Percentiles rank a stretch among this genome's conserved stretches.
These are phyloP conservation scores for Elegia similella DNA, from an alignment of 2,888 invertebrate species.

Conservation along the genomic window DNA sequence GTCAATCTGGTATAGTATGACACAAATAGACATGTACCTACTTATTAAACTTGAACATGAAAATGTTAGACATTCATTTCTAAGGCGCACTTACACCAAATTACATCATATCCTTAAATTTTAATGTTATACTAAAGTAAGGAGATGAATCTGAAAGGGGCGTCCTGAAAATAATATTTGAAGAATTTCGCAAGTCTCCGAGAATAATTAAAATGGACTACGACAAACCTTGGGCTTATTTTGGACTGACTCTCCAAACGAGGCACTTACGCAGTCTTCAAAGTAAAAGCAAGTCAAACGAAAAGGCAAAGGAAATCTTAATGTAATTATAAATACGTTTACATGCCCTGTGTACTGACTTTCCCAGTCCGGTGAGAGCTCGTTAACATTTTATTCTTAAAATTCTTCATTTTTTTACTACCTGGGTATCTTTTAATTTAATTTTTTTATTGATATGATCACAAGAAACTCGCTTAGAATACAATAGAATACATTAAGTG, in stretches of 20 bases:
- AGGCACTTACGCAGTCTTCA: slow-evolving; percentile 35
- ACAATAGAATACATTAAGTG: no score
- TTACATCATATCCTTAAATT: not conserved
- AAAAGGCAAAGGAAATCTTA: slow-evolving; percentile 39
- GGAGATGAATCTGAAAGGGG: not conserved
- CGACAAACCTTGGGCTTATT: slow-evolving; percentile 36
- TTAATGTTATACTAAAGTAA: not conserved
- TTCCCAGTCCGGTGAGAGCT: not conserved
- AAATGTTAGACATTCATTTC: no score
- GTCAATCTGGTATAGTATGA: no score
- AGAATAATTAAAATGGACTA: slow-evolving; percentile 27
- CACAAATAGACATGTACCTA: no score
- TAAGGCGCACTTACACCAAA: not conserved
- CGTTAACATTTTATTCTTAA: not conserved
- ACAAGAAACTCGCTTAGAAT: no score
- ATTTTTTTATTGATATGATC: no score
- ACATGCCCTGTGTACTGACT: slow-evolving; percentile 2
- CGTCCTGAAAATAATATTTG: slow-evolving; percentile 9
- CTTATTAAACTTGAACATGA: no score
- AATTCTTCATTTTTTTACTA: not conserved
- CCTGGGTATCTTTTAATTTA: no score
- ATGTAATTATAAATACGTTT: slow-evolving; percentile 37
- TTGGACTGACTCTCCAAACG: slow-evolving; percentile 37
- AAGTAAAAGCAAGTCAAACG: slow-evolving; percentile 39
- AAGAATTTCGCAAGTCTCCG: slow-evolving; percentile 12